Evolutionary conservation across 2,888 invertebrate genomes (phyloP).

Genomic region (Mechanitis mazaeus): DNA sequence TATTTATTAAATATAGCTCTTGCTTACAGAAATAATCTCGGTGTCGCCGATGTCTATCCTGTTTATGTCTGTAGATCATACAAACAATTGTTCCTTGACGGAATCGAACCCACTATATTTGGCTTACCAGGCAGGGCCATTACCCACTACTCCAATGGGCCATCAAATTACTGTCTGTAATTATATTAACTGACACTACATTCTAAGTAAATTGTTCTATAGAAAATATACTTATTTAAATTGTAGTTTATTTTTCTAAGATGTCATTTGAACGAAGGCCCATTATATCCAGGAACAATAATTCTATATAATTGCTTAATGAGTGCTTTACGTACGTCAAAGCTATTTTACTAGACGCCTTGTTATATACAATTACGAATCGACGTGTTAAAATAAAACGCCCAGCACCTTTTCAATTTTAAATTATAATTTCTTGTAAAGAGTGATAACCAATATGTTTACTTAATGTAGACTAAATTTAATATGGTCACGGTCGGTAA

Average conservation of each 20-base stretch:
- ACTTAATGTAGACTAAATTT: slow-evolving; percentile 36
- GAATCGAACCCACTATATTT: too few relatives aligned
- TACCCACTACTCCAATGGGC: too few relatives aligned
- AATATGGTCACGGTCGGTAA: slow-evolving; percentile 70
- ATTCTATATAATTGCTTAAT: slow-evolving; percentile 66
- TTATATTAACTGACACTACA: slow-evolving; percentile 8
- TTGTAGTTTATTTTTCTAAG: slow-evolving; percentile 40
- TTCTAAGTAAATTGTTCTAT: slow-evolving; percentile 42
- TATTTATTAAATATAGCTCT: too few relatives aligned
- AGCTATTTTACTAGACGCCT: slow-evolving; percentile 47
- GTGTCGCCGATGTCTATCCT: too few relatives aligned
- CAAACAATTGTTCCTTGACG: too few relatives aligned
- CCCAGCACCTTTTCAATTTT: slow-evolving; percentile 24
- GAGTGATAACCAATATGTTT: slow-evolving; percentile 12
- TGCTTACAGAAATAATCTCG: too few relatives aligned
- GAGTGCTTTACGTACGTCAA: slow-evolving; percentile 43
- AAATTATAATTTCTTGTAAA: slow-evolving; percentile 1
- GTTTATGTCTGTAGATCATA: too few relatives aligned
- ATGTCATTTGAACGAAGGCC: slow-evolving; percentile 44
- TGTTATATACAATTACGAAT: slow-evolving; percentile 47
- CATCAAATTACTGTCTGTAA: slow-evolving; percentile 5
- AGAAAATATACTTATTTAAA: slow-evolving; percentile 44
- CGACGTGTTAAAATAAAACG: slow-evolving; percentile 43
- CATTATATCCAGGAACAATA: slow-evolving; percentile 57
- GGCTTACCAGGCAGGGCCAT: too few relatives aligned